Evolutionary conservation across 2,113 vertebrate species (phyloP), one percentile per base, ranked within the genome.

Genomic region (Amblyornis subalaris): DNA sequence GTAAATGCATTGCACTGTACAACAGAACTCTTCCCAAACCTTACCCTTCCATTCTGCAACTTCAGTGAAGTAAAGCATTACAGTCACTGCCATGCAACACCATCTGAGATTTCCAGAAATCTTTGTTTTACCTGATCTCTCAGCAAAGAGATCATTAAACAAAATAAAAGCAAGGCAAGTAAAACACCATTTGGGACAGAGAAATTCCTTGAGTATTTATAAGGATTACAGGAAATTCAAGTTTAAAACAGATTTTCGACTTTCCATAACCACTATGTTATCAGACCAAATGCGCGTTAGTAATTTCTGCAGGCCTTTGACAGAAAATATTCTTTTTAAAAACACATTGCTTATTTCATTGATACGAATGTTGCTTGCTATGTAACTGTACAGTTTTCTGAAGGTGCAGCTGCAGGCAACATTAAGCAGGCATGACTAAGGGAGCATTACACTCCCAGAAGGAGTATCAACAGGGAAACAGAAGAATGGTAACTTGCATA

Each of bases 1-100:
- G 31, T 26, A 57, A 85, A 53, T 14, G 54, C 12, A 62, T 2
- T 6, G 15, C 0, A 0, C 35, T 76, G 7, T n/a, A 42, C 19
- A 28, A 36, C 5, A 3, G 18, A 28, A 48, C 28, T 58, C 16
- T 48, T 74, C 38, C 35, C 44, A 86, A 85, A 50, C 22, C 35
- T n/a, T n/a, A 23, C 7, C 18, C 36, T 66, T 57, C 16, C 55
- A 70, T 70, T 82, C 28, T 62, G 31, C 33, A 35, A 44, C 38
- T 57, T 20, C 0, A 31, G 29, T 31, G 31, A 93, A 66, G 47
- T 22, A 62, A 62, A 53, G 38, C 31, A 38, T 38, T 62, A 54
- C 8, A 64, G 25, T 26, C 28, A 24, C 3, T 86, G 12, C 14
- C 54, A 15, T 7, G 7, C 22, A 67, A 74, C 18, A 58, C 10